Base-by-base conservation (phyloP, 1,140 invertebrate genomes). In the Drosophila mayri region DNA sequence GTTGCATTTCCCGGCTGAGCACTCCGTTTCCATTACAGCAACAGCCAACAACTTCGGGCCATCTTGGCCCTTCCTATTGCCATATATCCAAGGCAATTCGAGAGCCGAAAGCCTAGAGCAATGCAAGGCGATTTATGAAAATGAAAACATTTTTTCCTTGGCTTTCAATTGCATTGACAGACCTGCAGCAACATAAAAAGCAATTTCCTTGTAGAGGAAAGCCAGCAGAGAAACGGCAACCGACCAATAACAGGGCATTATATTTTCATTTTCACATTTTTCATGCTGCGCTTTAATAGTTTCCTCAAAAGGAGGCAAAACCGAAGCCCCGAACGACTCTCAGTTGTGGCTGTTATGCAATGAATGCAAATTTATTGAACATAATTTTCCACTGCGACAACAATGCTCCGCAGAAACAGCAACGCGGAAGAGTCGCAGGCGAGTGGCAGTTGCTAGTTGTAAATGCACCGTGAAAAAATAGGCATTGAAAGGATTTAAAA, bases 231-330 rank as follows among this genome's bases (percentile, higher is more conserved):
- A 46, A 50, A 73, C 41, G 28, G 54, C 43, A 75, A 47, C 57
- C 47, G 50, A 71, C 70, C 63, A 76, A 76, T 76, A 74, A 71
- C 64, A 71, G 46, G 46, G 76, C 79, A 79, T 83, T 87, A 73
- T 78, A 74, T 88, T 47, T 47, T 83, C 79, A 88, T 88, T 88
- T 87, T 87, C 83, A 83, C 83, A 87, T 87, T 87, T 88, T 83
- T 63, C 67, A 79, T 76, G 76, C 66, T 72, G 76, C 79, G 50
- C 61, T 65, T 81, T 79, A 86, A 86, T 81, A 86, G 82, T 86
- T 86, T 86, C 82, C 80, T 78, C 81, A 71, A 68, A 87, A 72
- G 62, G 75, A 46, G 55, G 18, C 40, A 22, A 64, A 62, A 49
- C 22, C 52, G 38, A 74, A 72, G 54, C 28, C 32, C 55, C 62